A percentile compares a stretch with the other conserved stretches of the same genome.
Conservation (phyloP, 2,797 vertebrate species). For the Luscinia megarhynchos region DNA sequence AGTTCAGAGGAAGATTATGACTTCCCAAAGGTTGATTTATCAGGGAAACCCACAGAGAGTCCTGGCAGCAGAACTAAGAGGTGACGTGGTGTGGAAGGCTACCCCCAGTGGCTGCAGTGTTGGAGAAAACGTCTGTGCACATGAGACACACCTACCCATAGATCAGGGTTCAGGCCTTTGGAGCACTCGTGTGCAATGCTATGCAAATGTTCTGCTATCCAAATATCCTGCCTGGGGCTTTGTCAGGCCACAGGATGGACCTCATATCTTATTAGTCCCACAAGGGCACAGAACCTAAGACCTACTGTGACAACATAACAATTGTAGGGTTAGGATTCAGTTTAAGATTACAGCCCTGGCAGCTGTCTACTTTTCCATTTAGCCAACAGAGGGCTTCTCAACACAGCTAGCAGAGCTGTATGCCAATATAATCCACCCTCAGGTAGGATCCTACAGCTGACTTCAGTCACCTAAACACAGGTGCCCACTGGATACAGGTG, state of each 20-base stretch:
- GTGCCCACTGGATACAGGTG: background rate
- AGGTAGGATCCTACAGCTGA: background rate
- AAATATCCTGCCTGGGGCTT: background rate
- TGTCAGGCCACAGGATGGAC: background rate
- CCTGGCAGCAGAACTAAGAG: background rate
- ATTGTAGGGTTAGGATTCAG: background rate
- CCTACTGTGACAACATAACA: background rate
- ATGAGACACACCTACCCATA: rapidly evolving
- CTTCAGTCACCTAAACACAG: background rate
- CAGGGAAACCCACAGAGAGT: background rate
- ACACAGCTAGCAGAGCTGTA: background rate
- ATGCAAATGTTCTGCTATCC: background rate
- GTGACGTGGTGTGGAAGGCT: background rate
- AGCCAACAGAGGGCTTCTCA: background rate
- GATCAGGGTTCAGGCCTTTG: background rate
- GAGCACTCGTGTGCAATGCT: background rate
- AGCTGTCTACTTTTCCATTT: background rate
- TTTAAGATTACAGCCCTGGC: background rate
- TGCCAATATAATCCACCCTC: background rate
- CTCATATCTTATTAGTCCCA: background rate
- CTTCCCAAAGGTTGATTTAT: background rate
- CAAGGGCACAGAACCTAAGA: background rate
- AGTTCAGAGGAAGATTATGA: background rate
- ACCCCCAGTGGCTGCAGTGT: background rate
- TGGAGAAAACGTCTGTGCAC: background rate